These are phyloP conservation scores for Meteorus colon DNA, from an alignment of 2,888 invertebrate species.

Conservation along the genomic window DNA sequence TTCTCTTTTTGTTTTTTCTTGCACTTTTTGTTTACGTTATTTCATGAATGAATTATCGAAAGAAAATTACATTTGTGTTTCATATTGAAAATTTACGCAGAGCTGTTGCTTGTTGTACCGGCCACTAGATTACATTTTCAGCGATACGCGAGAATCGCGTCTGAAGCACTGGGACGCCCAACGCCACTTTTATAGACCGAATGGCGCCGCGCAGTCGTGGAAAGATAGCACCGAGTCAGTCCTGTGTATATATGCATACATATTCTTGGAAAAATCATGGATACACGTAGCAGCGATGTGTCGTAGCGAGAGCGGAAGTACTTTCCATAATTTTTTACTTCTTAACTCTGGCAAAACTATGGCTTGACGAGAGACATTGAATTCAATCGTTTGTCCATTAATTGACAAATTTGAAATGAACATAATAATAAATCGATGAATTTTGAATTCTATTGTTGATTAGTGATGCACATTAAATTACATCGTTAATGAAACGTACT, in stretches of 20 bases:
- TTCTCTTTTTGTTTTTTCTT: neutral
- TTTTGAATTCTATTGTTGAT: neutral
- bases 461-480: neutral
- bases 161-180: conserved; percentile 67
- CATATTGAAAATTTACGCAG: conserved; percentile 6
- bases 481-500: neutral
- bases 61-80: neutral
- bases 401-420: neutral
- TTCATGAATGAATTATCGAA: neutral
- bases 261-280: neutral
- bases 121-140: conserved; percentile 62
- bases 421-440: neutral
- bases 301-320: neutral
- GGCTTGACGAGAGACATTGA: neutral
- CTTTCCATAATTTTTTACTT: neutral
- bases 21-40: neutral
- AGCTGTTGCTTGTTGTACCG: conserved; percentile 4
- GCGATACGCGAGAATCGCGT: conserved; percentile 65
- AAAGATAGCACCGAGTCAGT: conserved; percentile 14
- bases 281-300: neutral
- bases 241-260: neutral
- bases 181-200: conserved; percentile 65
- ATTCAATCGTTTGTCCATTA: neutral
- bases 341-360: neutral
- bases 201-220: conserved; percentile 64